These are phyloP conservation scores for Seladonia tumulorum DNA, from an alignment of 2,888 invertebrate genomes.

Conservation along the genomic window DNA sequence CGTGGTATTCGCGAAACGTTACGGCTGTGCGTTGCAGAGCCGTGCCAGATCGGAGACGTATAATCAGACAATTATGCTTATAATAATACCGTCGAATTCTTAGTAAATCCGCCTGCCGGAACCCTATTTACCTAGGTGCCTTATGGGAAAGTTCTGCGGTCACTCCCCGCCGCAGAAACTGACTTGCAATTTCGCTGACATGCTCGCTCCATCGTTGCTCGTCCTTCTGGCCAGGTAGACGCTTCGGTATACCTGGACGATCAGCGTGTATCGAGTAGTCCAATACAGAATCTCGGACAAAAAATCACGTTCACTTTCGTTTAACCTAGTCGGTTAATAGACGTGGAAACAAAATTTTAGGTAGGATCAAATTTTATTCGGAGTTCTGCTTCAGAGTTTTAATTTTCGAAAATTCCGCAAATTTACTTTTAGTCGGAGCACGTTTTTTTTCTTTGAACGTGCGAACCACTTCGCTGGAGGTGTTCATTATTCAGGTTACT, in stretches of 20 bases:
- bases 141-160: conserved; percentile 62
- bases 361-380: neutral
- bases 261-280: neutral
- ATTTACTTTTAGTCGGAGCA: neutral
- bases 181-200: conserved; percentile 60
- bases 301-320: neutral
- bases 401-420: neutral
- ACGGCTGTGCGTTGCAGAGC: conserved; percentile 29
- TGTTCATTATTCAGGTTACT: neutral
- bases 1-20: conserved; percentile 33
- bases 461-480: too few relatives aligned
- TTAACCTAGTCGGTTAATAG: neutral
- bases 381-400: neutral
- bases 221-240: conserved; percentile 24
- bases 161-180: conserved; percentile 49
- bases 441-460: neutral
- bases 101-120: conserved; percentile 57
- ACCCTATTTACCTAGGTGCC: conserved; percentile 56
- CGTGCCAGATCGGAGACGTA: conserved; percentile 68
- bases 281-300: neutral
- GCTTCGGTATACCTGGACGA: conserved; percentile 19
- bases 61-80: conserved; percentile 73
- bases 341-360: neutral
- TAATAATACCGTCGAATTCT: conserved; percentile 72
- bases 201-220: conserved; percentile 33